Evolutionary conservation across 2,113 vertebrate species (phyloP).

Genomic region (Sinocyclocheilus maitianheensis): DNA sequence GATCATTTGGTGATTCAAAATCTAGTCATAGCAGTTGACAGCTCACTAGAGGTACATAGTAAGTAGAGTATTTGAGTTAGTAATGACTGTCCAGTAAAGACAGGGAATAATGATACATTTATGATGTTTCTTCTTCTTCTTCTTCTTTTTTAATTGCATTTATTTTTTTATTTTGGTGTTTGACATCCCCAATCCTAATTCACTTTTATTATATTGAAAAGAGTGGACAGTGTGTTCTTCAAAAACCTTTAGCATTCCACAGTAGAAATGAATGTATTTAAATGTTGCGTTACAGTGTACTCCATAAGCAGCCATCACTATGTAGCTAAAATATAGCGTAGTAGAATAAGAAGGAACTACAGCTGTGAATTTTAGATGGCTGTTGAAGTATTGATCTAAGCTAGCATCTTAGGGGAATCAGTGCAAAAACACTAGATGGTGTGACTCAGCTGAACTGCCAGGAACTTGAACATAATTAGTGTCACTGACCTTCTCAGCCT

Average conservation of each 20-base stretch:
- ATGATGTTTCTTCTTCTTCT: background rate
- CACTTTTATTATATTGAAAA: background rate
- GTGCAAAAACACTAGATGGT: background rate
- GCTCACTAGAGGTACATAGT: background rate
- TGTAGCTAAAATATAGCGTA: background rate
- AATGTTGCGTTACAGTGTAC: background rate
- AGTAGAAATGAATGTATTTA: background rate
- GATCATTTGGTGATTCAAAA: background rate
- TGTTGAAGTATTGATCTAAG: background rate
- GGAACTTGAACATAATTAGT: background rate
- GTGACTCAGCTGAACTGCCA: constrained; percentile 1
- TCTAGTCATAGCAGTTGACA: background rate
- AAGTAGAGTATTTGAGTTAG: background rate
- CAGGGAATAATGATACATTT: background rate
- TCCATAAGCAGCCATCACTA: background rate
- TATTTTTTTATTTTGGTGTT: background rate
- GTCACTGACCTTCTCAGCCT: background rate
- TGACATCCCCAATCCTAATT: background rate
- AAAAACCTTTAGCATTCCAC: background rate
- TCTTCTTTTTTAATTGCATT: too few relatives aligned
- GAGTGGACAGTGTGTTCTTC: background rate
- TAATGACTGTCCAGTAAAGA: background rate
- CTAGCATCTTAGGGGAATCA: background rate
- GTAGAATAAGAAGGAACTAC: background rate
- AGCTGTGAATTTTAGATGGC: background rate